Evolutionary conservation across 2,113 vertebrate species (phyloP).

Genomic region (Limnothrissa miodon): DNA sequence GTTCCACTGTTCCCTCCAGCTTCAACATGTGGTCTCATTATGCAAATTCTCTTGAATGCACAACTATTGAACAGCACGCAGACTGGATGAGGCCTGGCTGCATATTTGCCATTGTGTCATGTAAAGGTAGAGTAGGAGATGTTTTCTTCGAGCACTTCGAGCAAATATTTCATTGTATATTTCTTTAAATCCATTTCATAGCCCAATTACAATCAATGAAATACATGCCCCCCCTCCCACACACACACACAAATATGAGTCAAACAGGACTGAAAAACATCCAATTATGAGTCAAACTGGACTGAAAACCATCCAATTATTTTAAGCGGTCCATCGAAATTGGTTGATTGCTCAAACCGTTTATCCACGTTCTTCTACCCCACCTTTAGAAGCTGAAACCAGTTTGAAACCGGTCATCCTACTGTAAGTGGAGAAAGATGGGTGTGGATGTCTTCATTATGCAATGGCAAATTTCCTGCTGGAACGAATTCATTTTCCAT

Average conservation of each 20-base stretch:
- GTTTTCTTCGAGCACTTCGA: too few relatives aligned
- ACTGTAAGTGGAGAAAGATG: not conserved
- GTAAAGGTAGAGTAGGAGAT: too few relatives aligned
- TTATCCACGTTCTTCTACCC: too few relatives aligned
- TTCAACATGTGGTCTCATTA: conserved; percentile 10
- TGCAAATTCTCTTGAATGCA: not conserved
- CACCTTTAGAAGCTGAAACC: not conserved
- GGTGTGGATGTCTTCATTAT: not conserved
- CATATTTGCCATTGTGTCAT: not conserved
- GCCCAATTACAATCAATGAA: too few relatives aligned
- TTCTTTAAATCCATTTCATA: too few relatives aligned
- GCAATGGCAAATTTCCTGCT: not conserved
- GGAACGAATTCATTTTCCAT: not conserved
- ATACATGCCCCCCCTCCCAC: too few relatives aligned
- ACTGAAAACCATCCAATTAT: not conserved
- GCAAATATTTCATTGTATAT: too few relatives aligned
- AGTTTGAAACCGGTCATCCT: not conserved
- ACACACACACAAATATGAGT: too few relatives aligned
- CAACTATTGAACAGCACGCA: not conserved
- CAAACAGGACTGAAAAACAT: too few relatives aligned
- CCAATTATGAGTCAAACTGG: too few relatives aligned
- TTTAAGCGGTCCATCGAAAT: too few relatives aligned
- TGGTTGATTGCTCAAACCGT: too few relatives aligned
- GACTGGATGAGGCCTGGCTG: not conserved
- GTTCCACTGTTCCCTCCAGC: not conserved